Conservation (phyloP, 2,113 vertebrate species). For the Trogon surrucura region DNA sequence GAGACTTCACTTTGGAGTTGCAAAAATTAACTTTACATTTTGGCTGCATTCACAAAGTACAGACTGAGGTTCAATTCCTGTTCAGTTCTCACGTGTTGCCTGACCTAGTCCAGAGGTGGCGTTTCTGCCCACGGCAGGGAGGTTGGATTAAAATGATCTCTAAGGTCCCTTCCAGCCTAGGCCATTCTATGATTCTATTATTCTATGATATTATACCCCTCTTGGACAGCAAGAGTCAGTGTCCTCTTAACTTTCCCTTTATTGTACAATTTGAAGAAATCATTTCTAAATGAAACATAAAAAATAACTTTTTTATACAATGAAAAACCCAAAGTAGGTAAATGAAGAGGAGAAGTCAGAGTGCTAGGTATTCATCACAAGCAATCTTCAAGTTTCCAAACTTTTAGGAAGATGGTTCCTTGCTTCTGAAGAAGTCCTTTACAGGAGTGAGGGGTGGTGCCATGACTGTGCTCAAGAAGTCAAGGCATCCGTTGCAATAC, state of each 20-base stretch:
- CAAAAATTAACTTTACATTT: slow-evolving; percentile 3
- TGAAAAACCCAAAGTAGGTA: background rate
- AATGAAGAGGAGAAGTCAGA: background rate
- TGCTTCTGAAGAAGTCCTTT: background rate
- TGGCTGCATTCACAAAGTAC: background rate
- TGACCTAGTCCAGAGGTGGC: too few relatives aligned
- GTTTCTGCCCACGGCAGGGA: too few relatives aligned
- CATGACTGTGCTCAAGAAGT: background rate
- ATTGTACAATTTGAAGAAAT: background rate
- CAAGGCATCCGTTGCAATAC: background rate
- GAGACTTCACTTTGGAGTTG: background rate
- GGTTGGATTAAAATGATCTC: too few relatives aligned
- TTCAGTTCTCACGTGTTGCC: too few relatives aligned
- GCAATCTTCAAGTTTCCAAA: background rate
- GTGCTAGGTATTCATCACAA: background rate
- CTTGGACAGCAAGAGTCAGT: background rate
- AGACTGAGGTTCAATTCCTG: background rate
- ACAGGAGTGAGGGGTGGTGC: rapidly evolving
- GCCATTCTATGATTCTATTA: too few relatives aligned
- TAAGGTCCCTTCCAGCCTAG: too few relatives aligned
- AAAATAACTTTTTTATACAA: background rate
- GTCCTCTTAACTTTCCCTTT: background rate
- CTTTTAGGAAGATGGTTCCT: background rate
- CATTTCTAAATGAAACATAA: background rate
- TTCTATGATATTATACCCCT: background rate